Evolutionary conservation across 2,797 vertebrate species (phyloP).

Genomic region (Anniella stebbinsi): DNA sequence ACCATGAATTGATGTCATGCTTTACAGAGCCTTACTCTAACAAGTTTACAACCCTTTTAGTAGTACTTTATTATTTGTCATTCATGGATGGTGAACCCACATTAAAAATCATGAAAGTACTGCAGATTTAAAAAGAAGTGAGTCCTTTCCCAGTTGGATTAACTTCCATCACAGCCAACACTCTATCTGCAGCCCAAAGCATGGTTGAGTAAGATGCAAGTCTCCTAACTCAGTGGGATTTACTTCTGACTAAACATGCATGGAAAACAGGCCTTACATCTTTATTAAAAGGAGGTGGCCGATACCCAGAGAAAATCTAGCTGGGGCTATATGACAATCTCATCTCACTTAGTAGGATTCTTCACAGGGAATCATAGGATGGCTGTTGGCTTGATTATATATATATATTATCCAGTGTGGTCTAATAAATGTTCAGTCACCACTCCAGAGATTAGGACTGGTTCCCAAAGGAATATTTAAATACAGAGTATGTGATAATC

Average conservation of each 20-base stretch:
- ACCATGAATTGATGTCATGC: neutral
- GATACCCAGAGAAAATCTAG: neutral
- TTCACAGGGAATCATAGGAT: neutral
- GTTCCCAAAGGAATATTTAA: conserved; percentile 14
- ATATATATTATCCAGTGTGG: neutral
- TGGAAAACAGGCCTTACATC: neutral
- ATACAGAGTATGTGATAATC: neutral
- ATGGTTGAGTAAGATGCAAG: neutral
- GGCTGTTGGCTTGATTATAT: neutral
- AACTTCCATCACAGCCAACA: neutral
- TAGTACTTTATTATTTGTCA: neutral
- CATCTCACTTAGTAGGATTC: neutral
- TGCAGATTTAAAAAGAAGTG: neutral
- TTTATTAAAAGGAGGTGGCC: neutral
- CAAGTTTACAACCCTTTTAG: conserved; percentile 13
- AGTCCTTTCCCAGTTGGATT: neutral
- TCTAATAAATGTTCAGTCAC: neutral
- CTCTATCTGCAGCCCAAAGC: neutral
- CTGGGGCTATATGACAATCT: neutral
- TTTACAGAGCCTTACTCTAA: neutral
- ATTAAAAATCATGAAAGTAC: conserved; percentile 6
- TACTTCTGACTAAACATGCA: neutral
- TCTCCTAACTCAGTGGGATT: neutral
- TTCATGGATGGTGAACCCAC: neutral
- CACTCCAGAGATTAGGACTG: neutral